phyloP scores from a whole-genome alignment of 2,113 vertebrate species.

The Semnornis frantzii region DNA sequence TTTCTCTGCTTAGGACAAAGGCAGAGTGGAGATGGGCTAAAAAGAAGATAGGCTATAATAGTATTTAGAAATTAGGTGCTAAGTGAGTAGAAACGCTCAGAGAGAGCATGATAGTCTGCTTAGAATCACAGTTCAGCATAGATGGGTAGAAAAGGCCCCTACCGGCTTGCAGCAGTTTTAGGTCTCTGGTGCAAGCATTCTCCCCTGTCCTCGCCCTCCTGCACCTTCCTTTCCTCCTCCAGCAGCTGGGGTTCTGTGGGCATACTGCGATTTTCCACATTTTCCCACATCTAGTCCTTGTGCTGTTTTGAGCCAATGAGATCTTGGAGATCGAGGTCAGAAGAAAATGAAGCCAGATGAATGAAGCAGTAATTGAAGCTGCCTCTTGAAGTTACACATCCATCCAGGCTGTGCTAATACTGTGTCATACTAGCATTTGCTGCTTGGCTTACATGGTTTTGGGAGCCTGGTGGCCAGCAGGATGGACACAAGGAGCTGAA shows the following conservation, averaged over 20 bases:
- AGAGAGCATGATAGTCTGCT: neutral
- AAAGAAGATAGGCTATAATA: neutral
- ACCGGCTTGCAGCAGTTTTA: neutral
- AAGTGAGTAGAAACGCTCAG: neutral
- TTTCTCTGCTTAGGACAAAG: slow-evolving; percentile 1
- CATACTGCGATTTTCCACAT: neutral
- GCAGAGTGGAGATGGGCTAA: neutral
- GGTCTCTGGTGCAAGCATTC: too few relatives aligned
- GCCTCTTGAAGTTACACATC: neutral
- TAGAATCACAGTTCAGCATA: neutral
- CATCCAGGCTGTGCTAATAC: neutral
- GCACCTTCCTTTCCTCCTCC: too few relatives aligned
- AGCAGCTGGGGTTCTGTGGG: neutral
- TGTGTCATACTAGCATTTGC: neutral
- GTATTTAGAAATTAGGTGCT: neutral
- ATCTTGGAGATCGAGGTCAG: neutral
- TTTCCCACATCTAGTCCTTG: neutral
- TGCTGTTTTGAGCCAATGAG: neutral
- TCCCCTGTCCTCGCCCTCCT: too few relatives aligned
- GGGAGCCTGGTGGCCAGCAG: neutral
- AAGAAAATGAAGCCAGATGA: neutral
- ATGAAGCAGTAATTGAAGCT: neutral
- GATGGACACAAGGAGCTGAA: neutral
- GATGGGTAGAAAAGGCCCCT: neutral
- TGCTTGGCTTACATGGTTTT: neutral